phyloP scores from a whole-genome alignment of 2,888 invertebrate species.

The Neuroscelio doddi region DNA sequence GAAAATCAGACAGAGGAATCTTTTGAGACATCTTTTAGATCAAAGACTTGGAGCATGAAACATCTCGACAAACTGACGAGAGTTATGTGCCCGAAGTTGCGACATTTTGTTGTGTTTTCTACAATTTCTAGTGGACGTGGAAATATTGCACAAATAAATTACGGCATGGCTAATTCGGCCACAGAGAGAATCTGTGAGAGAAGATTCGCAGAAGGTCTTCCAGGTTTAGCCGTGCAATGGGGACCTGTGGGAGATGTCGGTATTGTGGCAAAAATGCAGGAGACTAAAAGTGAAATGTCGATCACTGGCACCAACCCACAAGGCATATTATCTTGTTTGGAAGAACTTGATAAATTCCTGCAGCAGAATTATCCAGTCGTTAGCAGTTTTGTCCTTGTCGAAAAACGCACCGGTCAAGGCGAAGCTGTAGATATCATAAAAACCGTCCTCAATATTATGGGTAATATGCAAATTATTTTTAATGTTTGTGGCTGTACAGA shows the following conservation, averaged over 20 bases:
- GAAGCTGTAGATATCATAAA: slow-evolving; percentile 81
- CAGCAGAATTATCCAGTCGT: slow-evolving; percentile 79
- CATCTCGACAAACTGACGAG: slow-evolving; percentile 40
- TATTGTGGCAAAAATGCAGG: slow-evolving; percentile 83
- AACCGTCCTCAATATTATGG: slow-evolving; percentile 78
- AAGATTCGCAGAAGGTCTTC: slow-evolving; percentile 58
- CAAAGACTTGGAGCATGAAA: slow-evolving; percentile 73
- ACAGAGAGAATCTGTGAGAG: slow-evolving; percentile 78
- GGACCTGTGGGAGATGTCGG: slow-evolving; percentile 74
- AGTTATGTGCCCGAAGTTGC: slow-evolving; percentile 54
- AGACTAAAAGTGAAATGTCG: slow-evolving; percentile 79
- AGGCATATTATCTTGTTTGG: slow-evolving; percentile 86
- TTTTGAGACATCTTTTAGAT: slow-evolving; percentile 74
- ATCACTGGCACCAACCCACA: slow-evolving; percentile 90
- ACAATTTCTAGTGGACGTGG: slow-evolving; percentile 79
- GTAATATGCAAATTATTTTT: slow-evolving; percentile 47
- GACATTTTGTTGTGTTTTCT: slow-evolving; percentile 78
- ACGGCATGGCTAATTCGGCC: slow-evolving; percentile 74
- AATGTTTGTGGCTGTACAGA: no score
- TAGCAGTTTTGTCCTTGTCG: slow-evolving; percentile 89
- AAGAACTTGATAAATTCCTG: slow-evolving; percentile 83
- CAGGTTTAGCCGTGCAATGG: slow-evolving; percentile 45
- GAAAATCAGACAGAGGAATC: slow-evolving; percentile 74
- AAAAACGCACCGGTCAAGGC: slow-evolving; percentile 79
- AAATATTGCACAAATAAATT: slow-evolving; percentile 79